phyloP scores from a whole-genome alignment of 1,140 invertebrate species.

The Hylaeus volcanicus region DNA sequence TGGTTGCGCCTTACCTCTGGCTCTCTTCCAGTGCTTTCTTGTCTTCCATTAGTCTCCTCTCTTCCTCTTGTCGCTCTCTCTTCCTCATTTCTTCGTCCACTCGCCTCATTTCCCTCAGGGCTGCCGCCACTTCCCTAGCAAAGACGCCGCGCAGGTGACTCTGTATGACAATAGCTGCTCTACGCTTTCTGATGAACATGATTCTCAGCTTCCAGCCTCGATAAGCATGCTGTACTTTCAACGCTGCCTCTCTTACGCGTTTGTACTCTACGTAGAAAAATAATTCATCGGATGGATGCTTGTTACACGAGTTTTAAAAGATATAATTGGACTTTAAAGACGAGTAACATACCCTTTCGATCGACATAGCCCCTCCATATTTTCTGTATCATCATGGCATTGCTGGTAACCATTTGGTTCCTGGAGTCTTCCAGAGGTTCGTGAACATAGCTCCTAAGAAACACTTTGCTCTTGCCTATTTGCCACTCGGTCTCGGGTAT shows the following conservation, averaged over 20 bases:
- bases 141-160: conserved; percentile 94
- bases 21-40: conserved; percentile 79
- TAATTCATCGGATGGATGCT: background rate
- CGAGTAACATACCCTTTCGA: conserved; percentile 82
- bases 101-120: conserved; percentile 92
- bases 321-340: too few species aligned
- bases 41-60: conserved; percentile 82
- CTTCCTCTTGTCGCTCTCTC: conserved; percentile 87
- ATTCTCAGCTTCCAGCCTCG: conserved; percentile 92
- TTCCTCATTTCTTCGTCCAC: conserved; percentile 95
- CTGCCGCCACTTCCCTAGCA: conserved; percentile 91
- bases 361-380: conserved; percentile 84
- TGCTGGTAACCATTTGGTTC: conserved; percentile 85
- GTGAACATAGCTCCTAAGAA: conserved; percentile 91
- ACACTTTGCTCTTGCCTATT: conserved; percentile 94
- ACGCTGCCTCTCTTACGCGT: conserved; percentile 85
- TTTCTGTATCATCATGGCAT: conserved; percentile 91
- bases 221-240: conserved; percentile 93
- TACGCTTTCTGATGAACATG: conserved; percentile 89
- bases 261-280: conserved; percentile 82
- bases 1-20: conserved; percentile 78
- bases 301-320: too few species aligned
- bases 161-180: conserved; percentile 94
- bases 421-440: conserved; percentile 92
- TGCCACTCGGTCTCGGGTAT: conserved; percentile 92